Percentiles rank a stretch among this genome's conserved stretches.
Conservation (phyloP, 1,140 invertebrate species). For the Pseudachorutes palmiensis region DNA sequence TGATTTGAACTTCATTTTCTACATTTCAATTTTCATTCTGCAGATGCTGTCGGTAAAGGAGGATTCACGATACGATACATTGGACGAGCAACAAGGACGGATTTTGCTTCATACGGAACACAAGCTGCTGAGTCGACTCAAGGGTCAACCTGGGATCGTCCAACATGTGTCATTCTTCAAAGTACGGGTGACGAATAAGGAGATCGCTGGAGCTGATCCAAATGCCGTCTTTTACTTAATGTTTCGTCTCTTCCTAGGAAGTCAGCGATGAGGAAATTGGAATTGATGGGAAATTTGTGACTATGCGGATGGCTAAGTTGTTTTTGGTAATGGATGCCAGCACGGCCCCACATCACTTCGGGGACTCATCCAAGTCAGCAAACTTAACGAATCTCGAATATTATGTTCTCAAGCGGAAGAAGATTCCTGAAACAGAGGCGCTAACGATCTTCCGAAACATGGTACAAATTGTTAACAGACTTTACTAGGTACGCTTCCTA, state of each 20-base stretch:
- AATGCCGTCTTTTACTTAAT: not conserved
- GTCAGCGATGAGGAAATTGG: constrained; percentile 53
- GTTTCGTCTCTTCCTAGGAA: constrained; percentile 45
- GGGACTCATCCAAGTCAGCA: constrained; percentile 44
- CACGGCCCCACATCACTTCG: constrained; percentile 59
- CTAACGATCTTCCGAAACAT: constrained; percentile 69
- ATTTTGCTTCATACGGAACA: constrained; percentile 74
- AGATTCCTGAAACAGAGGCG: constrained; percentile 65
- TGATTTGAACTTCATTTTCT: not conserved
- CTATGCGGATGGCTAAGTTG: constrained; percentile 56
- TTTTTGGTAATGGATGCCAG: constrained; percentile 70
- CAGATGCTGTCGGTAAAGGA: constrained; percentile 52
- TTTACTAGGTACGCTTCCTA: constrained; percentile 56
- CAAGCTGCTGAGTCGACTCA: constrained; percentile 58
- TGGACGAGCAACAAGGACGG: constrained; percentile 71
- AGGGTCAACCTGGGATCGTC: constrained; percentile 63
- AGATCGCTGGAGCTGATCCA: not conserved
- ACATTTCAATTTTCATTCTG: constrained; percentile 18
- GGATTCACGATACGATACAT: constrained; percentile 53
- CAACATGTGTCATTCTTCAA: constrained; percentile 74
- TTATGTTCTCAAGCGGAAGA: constrained; percentile 73
- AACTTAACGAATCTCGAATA: constrained; percentile 69
- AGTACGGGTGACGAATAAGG: constrained; percentile 45
- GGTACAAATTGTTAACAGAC: constrained; percentile 61
- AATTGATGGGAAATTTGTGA: constrained; percentile 45